Evolutionary conservation across 37 sponge, comb jelly and placozoan species (phyloP), one percentile per base, ranked within the genome.

Genomic region (Halichondria panicea): DNA sequence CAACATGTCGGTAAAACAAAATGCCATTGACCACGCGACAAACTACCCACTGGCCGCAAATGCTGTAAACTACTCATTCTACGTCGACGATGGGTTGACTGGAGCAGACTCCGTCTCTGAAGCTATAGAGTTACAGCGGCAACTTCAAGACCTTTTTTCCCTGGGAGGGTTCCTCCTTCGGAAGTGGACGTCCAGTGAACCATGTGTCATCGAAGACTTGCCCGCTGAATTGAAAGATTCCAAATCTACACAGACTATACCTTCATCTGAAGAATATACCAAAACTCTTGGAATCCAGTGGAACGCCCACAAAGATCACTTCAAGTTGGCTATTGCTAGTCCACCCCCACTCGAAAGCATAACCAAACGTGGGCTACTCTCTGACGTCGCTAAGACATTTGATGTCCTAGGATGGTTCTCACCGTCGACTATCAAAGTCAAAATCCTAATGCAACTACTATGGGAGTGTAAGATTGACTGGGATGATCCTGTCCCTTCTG

Each of bases 271-370:
- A 42, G 39, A 24, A n/a, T 64, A 44, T 66, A 77, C 77, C 19
- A 77, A 64, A 77, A 77, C 77, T 11, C 46, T 77, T 24, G 77
- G 77, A 24, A 40, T 77, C 11, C 66, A 77, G 38, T 77, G 77
- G 77, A 77, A 77, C 38, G 39, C 66, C 6, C 13, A 52, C 8
- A 32, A 32, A 19, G 77, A 77, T 64, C 50, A 77, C 46, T 77
- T 77, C 44, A 50, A 55, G 13, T 52, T 77, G 9, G 64, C 77
- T n/a, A 54, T 77, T 8, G 13, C 65, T 33, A 13, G 21, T 19
- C 12, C 46, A n/a, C 55, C 33, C 22, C 33, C 53, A 21, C 35
- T 34, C 31, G 22, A 77, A 19, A n/a, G 13, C 22, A 38, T 77
- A 21, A 77, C 77, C 32, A 77, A 77, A 64, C 66, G 77, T 15